A percentile compares a stretch with the other conserved stretches of the same genome.
These are phyloP conservation scores for Fringilla coelebs DNA, from an alignment of 2,797 vertebrate species.

Conservation along the genomic window DNA sequence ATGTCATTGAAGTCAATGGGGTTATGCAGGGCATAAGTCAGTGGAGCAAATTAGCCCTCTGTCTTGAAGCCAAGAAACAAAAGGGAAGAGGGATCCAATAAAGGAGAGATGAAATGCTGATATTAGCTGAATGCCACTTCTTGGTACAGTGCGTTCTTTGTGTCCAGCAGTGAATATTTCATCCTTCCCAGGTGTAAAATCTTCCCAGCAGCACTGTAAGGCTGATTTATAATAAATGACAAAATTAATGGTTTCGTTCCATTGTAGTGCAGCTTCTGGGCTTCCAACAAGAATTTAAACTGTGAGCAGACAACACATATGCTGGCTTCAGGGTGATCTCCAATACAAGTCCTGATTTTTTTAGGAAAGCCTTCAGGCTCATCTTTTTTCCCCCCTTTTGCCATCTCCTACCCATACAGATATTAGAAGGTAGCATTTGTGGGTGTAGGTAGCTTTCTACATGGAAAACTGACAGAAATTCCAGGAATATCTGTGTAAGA, in stretches of 20 bases:
- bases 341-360: not conserved
- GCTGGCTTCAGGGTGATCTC: not conserved
- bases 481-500: not conserved
- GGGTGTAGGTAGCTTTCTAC: not conserved
- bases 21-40: slow-evolving; percentile 11
- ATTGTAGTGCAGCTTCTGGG: not conserved
- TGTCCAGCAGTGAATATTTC: slow-evolving; percentile 44
- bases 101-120: slow-evolving; percentile 29
- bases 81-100: slow-evolving; percentile 28
- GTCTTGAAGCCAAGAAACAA: slow-evolving; percentile 30
- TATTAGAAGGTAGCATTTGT: not conserved
- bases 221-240: slow-evolving; percentile 26
- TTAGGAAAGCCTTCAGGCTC: not conserved
- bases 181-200: slow-evolving; percentile 52
- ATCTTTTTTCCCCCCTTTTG: not conserved
- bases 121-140: slow-evolving; percentile 34
- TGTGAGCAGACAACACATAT: not conserved
- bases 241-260: slow-evolving; percentile 7
- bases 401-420: not conserved
- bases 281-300: not conserved
- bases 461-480: not conserved
- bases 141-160: slow-evolving; percentile 9
- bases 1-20: slow-evolving; percentile 37
- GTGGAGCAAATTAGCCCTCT: slow-evolving; percentile 34
- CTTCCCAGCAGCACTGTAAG: slow-evolving; percentile 12